These are phyloP conservation scores for Andrena haemorrhoa DNA, from an alignment of 2,888 invertebrate genomes.

Conservation along the genomic window DNA sequence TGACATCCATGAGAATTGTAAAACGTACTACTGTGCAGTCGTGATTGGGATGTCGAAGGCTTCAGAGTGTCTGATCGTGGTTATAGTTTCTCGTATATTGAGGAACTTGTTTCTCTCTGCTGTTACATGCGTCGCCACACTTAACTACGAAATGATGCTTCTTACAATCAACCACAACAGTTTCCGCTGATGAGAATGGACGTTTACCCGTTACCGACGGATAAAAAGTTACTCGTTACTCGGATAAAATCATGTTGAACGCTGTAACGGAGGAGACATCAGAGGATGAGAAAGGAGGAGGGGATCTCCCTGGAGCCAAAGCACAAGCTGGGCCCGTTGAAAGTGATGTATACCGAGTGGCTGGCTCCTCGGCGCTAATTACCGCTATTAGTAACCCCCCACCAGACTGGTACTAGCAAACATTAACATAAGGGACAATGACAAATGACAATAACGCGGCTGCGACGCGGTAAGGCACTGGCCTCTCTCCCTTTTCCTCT, in stretches of 20 bases:
- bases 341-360: slow-evolving; percentile 76
- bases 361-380: slow-evolving; percentile 73
- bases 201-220: neutral
- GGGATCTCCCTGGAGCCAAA: slow-evolving; percentile 35
- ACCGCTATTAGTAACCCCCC: slow-evolving; percentile 75
- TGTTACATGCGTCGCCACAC: neutral
- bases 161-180: neutral
- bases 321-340: slow-evolving; percentile 66
- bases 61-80: too few relatives aligned
- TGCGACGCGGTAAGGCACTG: slow-evolving; percentile 67
- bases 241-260: neutral
- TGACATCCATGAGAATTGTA: too few relatives aligned
- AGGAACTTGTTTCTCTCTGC: too few relatives aligned
- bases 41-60: too few relatives aligned
- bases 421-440: slow-evolving; percentile 77
- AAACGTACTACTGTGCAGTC: too few relatives aligned
- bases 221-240: neutral
- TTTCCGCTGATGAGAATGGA: neutral
- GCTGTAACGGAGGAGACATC: neutral
- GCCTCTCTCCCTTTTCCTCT: slow-evolving; percentile 16
- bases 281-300: slow-evolving; percentile 40
- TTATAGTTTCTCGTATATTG: too few relatives aligned
- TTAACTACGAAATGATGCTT: neutral
- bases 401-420: slow-evolving; percentile 63
- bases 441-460: slow-evolving; percentile 75